Evolutionary conservation across 2,113 vertebrate species (phyloP).

Genomic region (Euleptes europaea): DNA sequence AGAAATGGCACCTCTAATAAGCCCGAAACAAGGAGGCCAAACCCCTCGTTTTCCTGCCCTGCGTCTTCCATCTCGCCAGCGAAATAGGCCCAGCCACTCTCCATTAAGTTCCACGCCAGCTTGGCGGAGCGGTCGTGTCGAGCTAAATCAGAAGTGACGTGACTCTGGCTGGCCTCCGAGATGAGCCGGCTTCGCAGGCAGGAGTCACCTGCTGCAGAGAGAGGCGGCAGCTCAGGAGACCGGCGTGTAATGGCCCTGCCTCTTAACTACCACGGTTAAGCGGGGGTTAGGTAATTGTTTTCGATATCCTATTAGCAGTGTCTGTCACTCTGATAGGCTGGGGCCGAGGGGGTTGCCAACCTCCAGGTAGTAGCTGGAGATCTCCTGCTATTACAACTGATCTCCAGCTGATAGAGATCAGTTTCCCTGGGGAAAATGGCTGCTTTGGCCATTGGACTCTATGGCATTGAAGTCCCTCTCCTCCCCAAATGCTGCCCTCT

Average conservation of each 20-base stretch:
- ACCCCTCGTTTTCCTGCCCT: no score
- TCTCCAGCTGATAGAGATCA: no score
- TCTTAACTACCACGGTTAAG: neutral
- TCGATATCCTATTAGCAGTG: neutral
- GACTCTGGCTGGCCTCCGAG: neutral
- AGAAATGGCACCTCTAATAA: neutral
- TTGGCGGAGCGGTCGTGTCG: neutral
- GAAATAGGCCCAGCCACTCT: neutral
- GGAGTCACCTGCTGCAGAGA: neutral
- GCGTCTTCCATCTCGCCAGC: neutral
- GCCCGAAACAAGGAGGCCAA: neutral
- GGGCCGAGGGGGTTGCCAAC: no score
- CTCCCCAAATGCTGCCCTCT: no score
- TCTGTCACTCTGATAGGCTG: neutral
- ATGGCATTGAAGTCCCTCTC: no score
- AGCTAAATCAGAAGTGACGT: conserved; percentile 7
- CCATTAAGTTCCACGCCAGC: neutral
- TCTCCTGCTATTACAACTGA: no score
- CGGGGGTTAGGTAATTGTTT: neutral
- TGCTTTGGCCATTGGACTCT: no score
- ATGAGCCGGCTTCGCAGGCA: neutral
- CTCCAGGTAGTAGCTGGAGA: no score
- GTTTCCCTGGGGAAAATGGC: no score
- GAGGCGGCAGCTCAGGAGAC: neutral
- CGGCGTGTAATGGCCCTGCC: neutral